phyloP scores from a whole-genome alignment of 2,797 vertebrate genomes.

The Yasuhikotakia modesta region DNA sequence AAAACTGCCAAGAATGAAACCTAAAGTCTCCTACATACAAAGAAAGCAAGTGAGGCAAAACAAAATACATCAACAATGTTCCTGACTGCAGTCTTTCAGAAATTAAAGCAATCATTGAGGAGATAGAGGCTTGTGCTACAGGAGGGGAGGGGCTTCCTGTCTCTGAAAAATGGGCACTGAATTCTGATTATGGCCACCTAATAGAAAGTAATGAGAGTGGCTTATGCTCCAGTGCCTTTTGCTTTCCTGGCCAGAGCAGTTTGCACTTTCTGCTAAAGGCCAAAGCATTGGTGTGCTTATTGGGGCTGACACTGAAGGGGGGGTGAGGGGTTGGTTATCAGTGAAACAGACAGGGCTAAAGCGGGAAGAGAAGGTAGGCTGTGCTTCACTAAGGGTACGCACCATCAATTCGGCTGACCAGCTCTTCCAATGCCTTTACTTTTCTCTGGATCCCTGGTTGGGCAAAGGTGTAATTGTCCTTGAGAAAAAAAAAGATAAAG shows the following conservation, averaged over 20 bases:
- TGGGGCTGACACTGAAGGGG: conserved; percentile 57
- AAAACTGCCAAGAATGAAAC: conserved; percentile 19
- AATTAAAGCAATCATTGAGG: conserved; percentile 64
- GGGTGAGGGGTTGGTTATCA: neutral
- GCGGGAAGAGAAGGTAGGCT: neutral
- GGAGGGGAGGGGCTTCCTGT: conserved; percentile 57
- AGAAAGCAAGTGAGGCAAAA: conserved; percentile 21
- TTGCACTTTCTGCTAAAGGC: conserved; percentile 58
- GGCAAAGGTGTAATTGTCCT: conserved; percentile 96
- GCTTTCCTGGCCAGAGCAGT: conserved; percentile 61
- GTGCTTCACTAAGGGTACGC: conserved; percentile 67
- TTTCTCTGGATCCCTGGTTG: conserved; percentile 97
- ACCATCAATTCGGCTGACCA: conserved; percentile 96
- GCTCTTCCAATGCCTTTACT: conserved; percentile 91
- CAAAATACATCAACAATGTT: conserved; percentile 53
- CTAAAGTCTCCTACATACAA: neutral
- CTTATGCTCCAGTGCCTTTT: conserved; percentile 65
- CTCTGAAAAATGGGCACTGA: conserved; percentile 67
- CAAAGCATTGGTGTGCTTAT: conserved; percentile 53
- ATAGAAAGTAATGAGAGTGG: conserved; percentile 72
- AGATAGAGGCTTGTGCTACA: conserved; percentile 60
- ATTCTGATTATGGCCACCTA: conserved; percentile 71
- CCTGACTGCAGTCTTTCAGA: conserved; percentile 56
- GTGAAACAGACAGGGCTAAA: conserved; percentile 15
- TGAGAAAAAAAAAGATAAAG: conserved; percentile 33